Evolutionary conservation across 2,797 vertebrate species (phyloP).

Genomic region (Mustela erminea): DNA sequence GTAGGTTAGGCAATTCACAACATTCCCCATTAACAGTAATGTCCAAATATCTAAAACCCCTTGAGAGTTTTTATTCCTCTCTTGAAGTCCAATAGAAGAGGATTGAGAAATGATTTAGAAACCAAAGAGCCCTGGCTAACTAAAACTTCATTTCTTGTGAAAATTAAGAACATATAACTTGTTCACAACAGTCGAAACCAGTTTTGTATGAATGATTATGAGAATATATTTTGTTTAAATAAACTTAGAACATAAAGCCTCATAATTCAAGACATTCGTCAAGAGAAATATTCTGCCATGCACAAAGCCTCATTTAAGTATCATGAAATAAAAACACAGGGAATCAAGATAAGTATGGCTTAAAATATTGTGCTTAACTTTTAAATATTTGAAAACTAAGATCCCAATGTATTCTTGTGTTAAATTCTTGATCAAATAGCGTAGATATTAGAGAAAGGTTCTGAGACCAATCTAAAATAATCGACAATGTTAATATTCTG

Average conservation of each 20-base stretch:
- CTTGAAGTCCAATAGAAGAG: neutral
- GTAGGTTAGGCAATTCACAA: neutral
- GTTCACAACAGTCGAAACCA: constrained; percentile 27
- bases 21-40: constrained; percentile 32
- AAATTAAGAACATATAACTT: constrained; percentile 46
- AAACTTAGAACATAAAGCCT: constrained; percentile 59
- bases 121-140: neutral
- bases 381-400: constrained; percentile 11
- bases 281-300: constrained; percentile 14
- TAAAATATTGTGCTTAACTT: constrained; percentile 60
- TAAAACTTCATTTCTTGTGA: constrained; percentile 36
- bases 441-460: constrained; percentile 40
- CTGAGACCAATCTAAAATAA: constrained; percentile 40
- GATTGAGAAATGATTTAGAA: constrained; percentile 2
- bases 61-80: neutral
- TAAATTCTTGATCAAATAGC: neutral
- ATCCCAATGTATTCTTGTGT: constrained; percentile 18
- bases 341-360: neutral
- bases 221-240: constrained; percentile 39
- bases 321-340: constrained; percentile 17
- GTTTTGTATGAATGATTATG: constrained; percentile 43
- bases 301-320: constrained; percentile 31
- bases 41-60: neutral
- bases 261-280: constrained; percentile 1
- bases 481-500: neutral